A percentile compares a stretch with the other conserved stretches of the same genome.
Evolutionary conservation across 1,140 invertebrate genomes (phyloP).

Genomic region (Drosophila erecta): DNA sequence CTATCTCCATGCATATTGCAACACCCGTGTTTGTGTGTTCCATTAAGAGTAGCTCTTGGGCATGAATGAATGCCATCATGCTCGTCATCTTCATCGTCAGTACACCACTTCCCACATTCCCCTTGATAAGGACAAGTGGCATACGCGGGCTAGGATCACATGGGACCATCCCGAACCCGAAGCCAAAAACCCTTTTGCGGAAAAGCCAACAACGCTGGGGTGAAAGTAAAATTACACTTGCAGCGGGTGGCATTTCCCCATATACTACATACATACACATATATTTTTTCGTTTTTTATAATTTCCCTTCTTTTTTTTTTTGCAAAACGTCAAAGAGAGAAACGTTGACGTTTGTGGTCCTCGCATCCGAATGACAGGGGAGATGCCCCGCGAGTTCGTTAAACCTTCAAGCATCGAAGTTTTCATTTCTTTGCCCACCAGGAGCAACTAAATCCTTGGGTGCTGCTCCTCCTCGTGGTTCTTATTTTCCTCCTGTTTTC

Average conservation of each 20-base stretch:
- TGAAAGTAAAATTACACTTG: conserved; percentile 74
- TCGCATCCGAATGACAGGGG: conserved; percentile 32
- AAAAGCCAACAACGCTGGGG: conserved; percentile 43
- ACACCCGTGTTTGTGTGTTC: conserved; percentile 31
- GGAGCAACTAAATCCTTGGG: conserved; percentile 57
- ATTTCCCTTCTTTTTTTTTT: conserved; percentile 11
- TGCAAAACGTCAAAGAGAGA: conserved; percentile 57
- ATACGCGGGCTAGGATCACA: conserved; percentile 37
- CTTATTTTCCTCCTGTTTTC: background rate
- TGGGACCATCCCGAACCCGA: conserved; percentile 42
- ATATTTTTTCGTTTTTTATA: background rate
- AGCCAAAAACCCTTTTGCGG: conserved; percentile 12
- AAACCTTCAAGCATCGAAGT: conserved; percentile 80
- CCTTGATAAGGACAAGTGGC: conserved; percentile 62
- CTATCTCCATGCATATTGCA: conserved; percentile 7
- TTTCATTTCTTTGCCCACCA: conserved; percentile 66
- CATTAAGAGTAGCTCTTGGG: conserved; percentile 77
- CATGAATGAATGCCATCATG: conserved; percentile 80
- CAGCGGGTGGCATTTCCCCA: conserved; percentile 18
- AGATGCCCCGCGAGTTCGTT: conserved; percentile 62
- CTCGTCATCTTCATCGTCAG: conserved; percentile 34
- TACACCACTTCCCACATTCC: conserved; percentile 14
- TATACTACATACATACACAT: background rate
- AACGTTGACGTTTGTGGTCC: conserved; percentile 67
- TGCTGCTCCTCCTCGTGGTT: background rate